These are phyloP conservation scores for Actinia equina DNA, from an alignment of 64 coral and sea anemone genomes.

Conservation along the genomic window DNA sequence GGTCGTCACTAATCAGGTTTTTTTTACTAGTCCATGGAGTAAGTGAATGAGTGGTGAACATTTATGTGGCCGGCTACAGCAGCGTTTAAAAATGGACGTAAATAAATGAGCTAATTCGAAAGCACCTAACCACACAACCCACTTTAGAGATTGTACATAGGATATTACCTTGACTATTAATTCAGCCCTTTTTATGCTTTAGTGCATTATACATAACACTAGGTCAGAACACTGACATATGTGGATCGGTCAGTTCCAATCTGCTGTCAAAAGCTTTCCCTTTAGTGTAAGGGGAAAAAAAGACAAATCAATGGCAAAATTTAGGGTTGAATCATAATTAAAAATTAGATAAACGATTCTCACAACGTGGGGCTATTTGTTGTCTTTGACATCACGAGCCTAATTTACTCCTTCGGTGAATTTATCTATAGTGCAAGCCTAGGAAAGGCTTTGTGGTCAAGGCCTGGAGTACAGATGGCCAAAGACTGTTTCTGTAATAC, in stretches of 20 bases:
- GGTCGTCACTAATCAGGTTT: not conserved
- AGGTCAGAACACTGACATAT: not conserved
- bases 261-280: not conserved
- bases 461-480: constrained; percentile 13
- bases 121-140: constrained; percentile 6
- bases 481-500: constrained; percentile 12
- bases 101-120: not conserved
- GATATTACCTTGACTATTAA: constrained; percentile 16
- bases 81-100: not conserved
- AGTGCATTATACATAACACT: constrained; percentile 4
- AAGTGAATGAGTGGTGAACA: not conserved
- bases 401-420: constrained; percentile 11
- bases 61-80: not conserved
- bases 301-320: not conserved
- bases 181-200: not conserved
- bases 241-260: not conserved
- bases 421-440: constrained; percentile 3
- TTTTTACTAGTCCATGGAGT: not conserved
- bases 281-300: not conserved
- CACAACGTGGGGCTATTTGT: not conserved
- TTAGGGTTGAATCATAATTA: not conserved
- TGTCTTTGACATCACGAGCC: not conserved
- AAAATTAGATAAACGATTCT: not conserved
- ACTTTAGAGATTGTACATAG: constrained; percentile 21
- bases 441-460: constrained; percentile 16